These are phyloP conservation scores for Drosophila melanica DNA, from an alignment of 1,140 invertebrate genomes.

Conservation along the genomic window DNA sequence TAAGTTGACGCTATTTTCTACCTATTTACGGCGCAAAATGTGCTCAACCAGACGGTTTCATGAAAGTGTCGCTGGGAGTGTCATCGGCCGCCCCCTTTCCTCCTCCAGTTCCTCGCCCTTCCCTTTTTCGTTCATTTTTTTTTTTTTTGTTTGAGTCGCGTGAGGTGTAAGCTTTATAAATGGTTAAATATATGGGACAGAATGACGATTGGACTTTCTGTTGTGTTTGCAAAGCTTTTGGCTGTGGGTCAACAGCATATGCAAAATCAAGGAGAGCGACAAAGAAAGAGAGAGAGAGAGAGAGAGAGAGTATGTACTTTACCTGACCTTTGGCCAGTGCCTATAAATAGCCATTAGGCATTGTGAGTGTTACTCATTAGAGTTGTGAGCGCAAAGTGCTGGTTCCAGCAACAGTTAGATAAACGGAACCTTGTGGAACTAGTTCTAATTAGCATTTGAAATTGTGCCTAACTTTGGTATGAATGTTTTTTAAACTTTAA, in stretches of 20 bases:
- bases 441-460: no score
- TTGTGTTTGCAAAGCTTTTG: conserved; percentile 50
- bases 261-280: conserved; percentile 29
- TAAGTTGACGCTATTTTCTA: conserved; percentile 78
- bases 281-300: neutral
- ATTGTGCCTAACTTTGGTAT: no score
- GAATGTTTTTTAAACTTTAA: no score
- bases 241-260: conserved; percentile 40
- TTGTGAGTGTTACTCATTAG: conserved; percentile 22
- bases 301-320: conserved; percentile 7
- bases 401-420: neutral
- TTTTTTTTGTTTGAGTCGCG: conserved; percentile 25
- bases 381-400: neutral
- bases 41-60: conserved; percentile 40
- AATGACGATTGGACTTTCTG: conserved; percentile 18
- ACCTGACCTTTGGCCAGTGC: conserved; percentile 14
- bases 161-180: conserved; percentile 60
- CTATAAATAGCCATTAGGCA: conserved; percentile 42
- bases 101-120: conserved; percentile 1
- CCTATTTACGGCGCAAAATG: conserved; percentile 50
- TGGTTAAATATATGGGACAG: conserved; percentile 47
- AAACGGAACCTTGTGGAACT: neutral
- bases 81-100: conserved; percentile 24
- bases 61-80: conserved; percentile 64
- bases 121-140: neutral